Conservation (phyloP, 2,113 vertebrate species). For the Todiramphus chloris region DNA sequence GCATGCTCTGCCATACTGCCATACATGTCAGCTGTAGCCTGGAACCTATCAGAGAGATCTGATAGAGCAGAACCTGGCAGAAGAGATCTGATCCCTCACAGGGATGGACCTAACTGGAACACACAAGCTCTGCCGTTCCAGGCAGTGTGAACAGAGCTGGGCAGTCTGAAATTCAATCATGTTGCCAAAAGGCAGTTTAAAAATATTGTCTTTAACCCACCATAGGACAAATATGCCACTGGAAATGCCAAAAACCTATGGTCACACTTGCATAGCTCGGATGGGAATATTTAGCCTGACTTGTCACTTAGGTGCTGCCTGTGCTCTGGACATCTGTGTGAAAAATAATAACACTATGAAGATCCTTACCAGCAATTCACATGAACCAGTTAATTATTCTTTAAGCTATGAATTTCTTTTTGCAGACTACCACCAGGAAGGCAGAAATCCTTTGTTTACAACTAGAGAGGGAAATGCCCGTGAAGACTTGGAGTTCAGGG, state of each 20-base stretch:
- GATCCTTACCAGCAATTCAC: not conserved
- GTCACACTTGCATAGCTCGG: not conserved
- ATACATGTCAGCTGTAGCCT: not conserved
- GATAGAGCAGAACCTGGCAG: not conserved
- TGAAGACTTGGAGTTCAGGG: not conserved
- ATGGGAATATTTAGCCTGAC: not conserved
- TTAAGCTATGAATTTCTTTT: not conserved
- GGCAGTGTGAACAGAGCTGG: not conserved
- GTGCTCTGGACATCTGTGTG: not conserved
- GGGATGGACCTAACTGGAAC: fast-evolving
- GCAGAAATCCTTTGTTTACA: not conserved
- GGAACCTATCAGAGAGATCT: not conserved
- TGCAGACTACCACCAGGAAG: not conserved
- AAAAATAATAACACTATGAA: not conserved
- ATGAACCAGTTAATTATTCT: not conserved
- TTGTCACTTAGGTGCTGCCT: not conserved
- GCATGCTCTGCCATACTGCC: not conserved
- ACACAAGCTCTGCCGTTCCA: not conserved
- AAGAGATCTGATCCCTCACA: not conserved
- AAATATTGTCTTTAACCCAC: not conserved
- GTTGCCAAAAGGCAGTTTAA: not conserved
- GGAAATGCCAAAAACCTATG: not conserved
- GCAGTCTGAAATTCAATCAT: not conserved
- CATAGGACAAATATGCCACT: not conserved
- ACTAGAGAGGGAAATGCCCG: not conserved